phyloP scores from a whole-genome alignment of 1,140 invertebrate genomes.

The Cotesia glomerata region DNA sequence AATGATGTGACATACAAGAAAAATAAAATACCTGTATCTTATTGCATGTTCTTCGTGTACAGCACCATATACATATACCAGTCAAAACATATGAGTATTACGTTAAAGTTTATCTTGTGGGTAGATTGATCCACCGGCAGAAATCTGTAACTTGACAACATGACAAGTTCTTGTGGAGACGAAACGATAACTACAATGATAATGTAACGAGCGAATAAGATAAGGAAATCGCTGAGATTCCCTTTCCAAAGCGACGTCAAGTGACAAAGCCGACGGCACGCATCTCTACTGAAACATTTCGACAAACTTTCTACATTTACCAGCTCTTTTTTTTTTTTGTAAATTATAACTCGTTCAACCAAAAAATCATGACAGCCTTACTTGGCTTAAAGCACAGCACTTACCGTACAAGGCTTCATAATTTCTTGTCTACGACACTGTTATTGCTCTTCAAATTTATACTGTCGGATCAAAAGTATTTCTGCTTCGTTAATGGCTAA shows the following conservation, averaged over 20 bases:
- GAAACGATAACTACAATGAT: conserved; percentile 46
- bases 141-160: conserved; percentile 44
- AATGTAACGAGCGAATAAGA: conserved; percentile 46
- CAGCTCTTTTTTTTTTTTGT: not conserved
- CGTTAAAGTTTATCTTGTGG: conserved; percentile 18
- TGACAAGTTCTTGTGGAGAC: conserved; percentile 22
- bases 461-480: no score
- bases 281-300: not conserved
- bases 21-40: no score
- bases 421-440: no score
- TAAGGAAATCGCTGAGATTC: conserved; percentile 31
- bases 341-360: no score
- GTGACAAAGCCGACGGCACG: conserved; percentile 28
- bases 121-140: conserved; percentile 45
- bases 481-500: no score
- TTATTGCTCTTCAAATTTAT: no score
- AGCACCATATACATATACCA: no score
- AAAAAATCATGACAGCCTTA: no score
- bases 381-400: no score
- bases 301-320: not conserved
- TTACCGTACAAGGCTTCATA: no score
- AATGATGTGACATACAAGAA: no score
- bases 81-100: conserved; percentile 11
- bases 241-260: not conserved
- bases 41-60: no score